Base-by-base conservation (phyloP, 1,140 invertebrate genomes). In the Chelonus insularis region DNA sequence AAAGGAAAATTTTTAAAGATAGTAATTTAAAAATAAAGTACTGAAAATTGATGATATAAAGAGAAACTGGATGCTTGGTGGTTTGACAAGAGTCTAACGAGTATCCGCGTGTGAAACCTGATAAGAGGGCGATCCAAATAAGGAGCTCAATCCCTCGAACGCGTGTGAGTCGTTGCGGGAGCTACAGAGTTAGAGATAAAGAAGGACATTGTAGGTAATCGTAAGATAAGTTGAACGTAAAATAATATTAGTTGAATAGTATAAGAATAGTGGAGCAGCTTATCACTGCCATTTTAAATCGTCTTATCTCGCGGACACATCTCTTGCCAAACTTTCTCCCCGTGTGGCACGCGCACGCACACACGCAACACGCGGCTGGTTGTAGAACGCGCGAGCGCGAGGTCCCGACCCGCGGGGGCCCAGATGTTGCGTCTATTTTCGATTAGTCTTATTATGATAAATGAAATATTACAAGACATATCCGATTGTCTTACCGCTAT, bases 301-400 rank as follows among this genome's bases (percentile, higher is more conserved):
- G 72, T 56, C 77, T 80, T 81, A 81, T 79, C 78, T 79, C 73
- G 71, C 72, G 72, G 71, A 75, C 71, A 79, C 79, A 81, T 81
- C 79, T 79, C 77, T 72, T 79, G 77, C 79, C 77, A 78, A 80
- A 81, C 78, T 80, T 80, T 81, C 79, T 80, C 79, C 68, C 63
- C 70, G 68, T 68, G 73, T 72, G 72, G 55, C 16, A 21, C 23
- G 11, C 23, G 55, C 20, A 21, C 41, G 39, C 36, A 41, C 57
- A 47, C 11, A 51, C 36, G 9, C 34, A 60, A 57, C 0, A 57
- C 51, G 37, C 47, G 8, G 45, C 11, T 14, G 34, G 2, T 18
- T 21, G 23, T 11, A 23, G 29, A 29, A 12, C 36, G 12, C 54
- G 45, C 21, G 55, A 52, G 51, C 58, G 59, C 29, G 60, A 54